Evolutionary conservation across 2,888 invertebrate genomes (phyloP), one percentile per base, ranked within the genome.

Genomic region (Drosophila pseudotakahashii): DNA sequence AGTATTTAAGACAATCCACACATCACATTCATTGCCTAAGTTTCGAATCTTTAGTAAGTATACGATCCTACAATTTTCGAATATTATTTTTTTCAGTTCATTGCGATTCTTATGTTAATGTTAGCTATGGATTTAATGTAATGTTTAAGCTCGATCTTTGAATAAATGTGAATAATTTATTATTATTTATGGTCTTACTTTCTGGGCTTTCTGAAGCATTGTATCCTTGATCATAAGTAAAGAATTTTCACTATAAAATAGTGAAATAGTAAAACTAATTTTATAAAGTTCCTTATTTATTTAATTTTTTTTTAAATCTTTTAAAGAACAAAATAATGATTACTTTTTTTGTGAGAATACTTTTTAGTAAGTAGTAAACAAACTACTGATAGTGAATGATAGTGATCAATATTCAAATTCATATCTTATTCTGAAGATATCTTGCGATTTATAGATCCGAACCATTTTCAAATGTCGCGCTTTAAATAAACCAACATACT

Each of bases 131-230:
- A 48, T 14, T 47, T 69, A 41, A n/a, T 34, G 6, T 69, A 61
- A 42, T 53, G 32, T 26, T 26, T 66, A 70, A 66, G 32, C 48
- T 39, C 61, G 66, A 73, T 9, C 39, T 36, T 61, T 57, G 10
- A 69, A 55, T 66, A 44, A 73, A 66, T 55, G 68, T 69, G 72
- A 71, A 69, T 71, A 67, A 67, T 69, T 67, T 69, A 45, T 16
- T 59, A 44, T 47, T 42, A 60, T 30, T 23, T 16, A 3, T 37
- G 19, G 4, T 10, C 3, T 57, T 14, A 10, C 26, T 30, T 30
- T 30, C 30, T 30, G 30, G 30, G 30, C 5, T 30, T 7, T 2
- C 5, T 26, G 7, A 30, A 30, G n/a, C n/a, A n/a, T n/a, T n/a
- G n/a, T 30, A 7, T 6, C 7, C 7, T 30, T 7, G 7, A 30